Base-by-base conservation (phyloP, 2,113 vertebrate genomes). In the Phyllopteryx taeniolatus region DNA sequence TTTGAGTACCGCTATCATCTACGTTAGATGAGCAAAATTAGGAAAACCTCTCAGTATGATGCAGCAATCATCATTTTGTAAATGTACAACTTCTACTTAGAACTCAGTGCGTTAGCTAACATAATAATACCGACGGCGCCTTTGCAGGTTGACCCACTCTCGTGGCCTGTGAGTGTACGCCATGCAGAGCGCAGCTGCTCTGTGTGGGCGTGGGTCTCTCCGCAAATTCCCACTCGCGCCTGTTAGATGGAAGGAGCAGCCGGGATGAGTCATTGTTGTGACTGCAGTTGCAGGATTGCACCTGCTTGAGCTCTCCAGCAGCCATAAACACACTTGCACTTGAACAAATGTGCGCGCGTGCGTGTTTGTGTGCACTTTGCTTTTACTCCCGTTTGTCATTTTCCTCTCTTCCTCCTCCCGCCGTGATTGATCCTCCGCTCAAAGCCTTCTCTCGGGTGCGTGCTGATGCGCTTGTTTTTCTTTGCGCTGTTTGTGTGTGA, bases 211-310 rank as follows among this genome's bases (percentile, higher is more conserved):
- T 53, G 27, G 13, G 53, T 56, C 57, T 61, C 59, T 70, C 17
- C 31, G 80, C 77, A 73, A 88, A 83, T 76, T 83, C 81, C 83
- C 86, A 72, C 61, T 67, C 47, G 67, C 67, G 73, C 17, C 35
- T 66, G 69, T 76, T 78, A 74, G 79, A 85, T 71, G 68, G 64
- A 67, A 85, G 75, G 78, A 84, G 73, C 69, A 78, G 76, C 74
- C 74, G 59, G 79, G 46, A 78, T 89, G 87, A 89, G 43, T 88
- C 83, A 84, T 79, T 82, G 82, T 86, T 81, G 83, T 86, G 84
- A 81, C 84, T 87, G 83, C 60, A n/a, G 63, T 61, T 79, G 73
- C 73, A 71, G 78, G 67, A 80, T 80, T 83, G 79, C 80, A 73
- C 62, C 77, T 77, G 75, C 77, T 85, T 74, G 57, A 74, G 68